Evolutionary conservation across 2,888 invertebrate species (phyloP), one percentile per base, ranked within the genome.

Genomic region (Leptinotarsa peninsularis): DNA sequence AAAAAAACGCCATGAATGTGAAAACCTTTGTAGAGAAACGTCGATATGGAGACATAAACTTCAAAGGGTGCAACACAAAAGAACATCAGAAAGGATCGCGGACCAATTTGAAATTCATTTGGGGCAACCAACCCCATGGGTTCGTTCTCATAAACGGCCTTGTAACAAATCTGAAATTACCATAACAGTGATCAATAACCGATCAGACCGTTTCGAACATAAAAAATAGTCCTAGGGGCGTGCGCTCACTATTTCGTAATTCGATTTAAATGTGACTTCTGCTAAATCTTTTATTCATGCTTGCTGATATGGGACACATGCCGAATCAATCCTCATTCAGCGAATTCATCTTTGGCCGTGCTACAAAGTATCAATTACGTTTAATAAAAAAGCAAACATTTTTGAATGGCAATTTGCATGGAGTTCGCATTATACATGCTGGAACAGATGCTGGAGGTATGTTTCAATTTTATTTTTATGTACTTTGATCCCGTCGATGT

Each of bases 81-180:
- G 80, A 81, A 81, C 75, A 73, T 80, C 81, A 82, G 84, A 84
- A 82, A 81, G 82, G 81, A 82, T 83, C 84, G 79, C 78, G 86
- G 81, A 82, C 85, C 86, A 86, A 87, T 88, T 88, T 85, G 81
- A 84, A 84, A 88, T 88, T 87, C 88, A 88, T 88, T 87, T 86
- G 81, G 86, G 85, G 84, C 84, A 83, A 80, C 79, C 79, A 84
- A 82, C 86, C 86, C 85, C 83, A 82, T 84, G 78, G 82, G 81
- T 78, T 76, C 81, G 82, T 86, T 86, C 87, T 86, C 87, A 87
- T 87, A 87, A 87, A 87, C 87, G 86, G 83, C 83, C 86, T 87
- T 86, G 86, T 85, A 85, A 85, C 86, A 86, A 86, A 87, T 87
- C 86, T 79, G 79, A 82, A 83, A 88, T 87, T 87, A 88, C 84